phyloP scores from a whole-genome alignment of 2,888 invertebrate genomes.

The Pseudococcus jackbeardsleyi region DNA sequence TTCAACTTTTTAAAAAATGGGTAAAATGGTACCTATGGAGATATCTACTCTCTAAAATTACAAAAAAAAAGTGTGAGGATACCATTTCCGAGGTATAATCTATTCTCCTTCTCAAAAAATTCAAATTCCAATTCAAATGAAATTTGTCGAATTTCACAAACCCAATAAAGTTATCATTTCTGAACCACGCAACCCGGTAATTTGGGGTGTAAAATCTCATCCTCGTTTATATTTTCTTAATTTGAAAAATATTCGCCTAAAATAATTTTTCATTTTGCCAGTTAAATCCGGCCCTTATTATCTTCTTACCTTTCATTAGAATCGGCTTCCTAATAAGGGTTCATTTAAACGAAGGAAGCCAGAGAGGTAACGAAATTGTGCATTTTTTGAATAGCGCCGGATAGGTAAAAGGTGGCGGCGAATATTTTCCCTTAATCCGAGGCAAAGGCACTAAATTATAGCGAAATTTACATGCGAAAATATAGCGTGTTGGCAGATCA shows the following conservation, averaged over 20 bases:
- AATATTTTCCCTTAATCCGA: conserved; percentile 33
- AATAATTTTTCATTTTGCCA: conserved; percentile 8
- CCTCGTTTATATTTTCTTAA: background rate
- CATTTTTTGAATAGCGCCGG: background rate
- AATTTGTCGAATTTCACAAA: no score
- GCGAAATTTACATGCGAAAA: conserved; percentile 36
- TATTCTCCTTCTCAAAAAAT: no score
- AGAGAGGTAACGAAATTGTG: background rate
- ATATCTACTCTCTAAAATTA: no score
- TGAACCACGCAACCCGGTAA: no score
- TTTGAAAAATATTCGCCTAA: background rate
- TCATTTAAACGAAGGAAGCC: background rate
- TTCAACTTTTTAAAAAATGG: no score
- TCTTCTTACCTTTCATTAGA: conserved; percentile 23
- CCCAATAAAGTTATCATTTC: no score
- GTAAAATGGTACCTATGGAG: no score
- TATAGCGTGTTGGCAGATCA: conserved; percentile 44
- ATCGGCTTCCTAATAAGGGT: background rate
- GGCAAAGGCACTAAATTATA: background rate
- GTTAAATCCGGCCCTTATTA: background rate
- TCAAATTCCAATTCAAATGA: no score
- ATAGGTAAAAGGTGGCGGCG: background rate
- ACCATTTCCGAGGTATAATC: no score
- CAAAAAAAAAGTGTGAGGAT: no score
- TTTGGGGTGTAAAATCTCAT: background rate